Evolutionary conservation across 2,113 vertebrate genomes (phyloP).

Genomic region (Excalfactoria chinensis): DNA sequence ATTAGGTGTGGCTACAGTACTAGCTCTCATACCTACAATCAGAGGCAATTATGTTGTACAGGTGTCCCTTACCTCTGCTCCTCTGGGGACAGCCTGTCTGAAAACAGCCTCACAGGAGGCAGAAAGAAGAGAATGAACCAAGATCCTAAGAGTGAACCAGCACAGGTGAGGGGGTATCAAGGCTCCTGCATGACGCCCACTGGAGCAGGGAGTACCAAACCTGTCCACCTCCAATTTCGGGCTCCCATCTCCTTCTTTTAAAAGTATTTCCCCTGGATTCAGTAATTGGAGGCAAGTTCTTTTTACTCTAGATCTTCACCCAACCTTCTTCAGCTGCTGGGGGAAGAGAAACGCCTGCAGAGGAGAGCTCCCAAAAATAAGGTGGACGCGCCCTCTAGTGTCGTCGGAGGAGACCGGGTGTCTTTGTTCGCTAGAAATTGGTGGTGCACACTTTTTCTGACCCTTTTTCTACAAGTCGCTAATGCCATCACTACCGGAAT

Average conservation of each 20-base stretch:
- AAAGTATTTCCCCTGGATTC: background rate
- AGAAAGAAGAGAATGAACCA: background rate
- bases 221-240: background rate
- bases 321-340: background rate
- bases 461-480: fast-evolving
- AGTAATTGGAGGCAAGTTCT: background rate
- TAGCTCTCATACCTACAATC: background rate
- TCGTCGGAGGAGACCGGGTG: background rate
- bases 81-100: background rate
- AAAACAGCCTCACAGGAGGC: background rate
- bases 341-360: background rate
- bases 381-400: conserved; percentile 65
- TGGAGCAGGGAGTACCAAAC: background rate
- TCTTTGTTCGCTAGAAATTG: background rate
- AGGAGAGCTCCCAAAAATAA: conserved; percentile 5
- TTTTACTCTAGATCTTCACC: background rate
- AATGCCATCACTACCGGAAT: background rate
- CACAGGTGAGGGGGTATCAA: background rate
- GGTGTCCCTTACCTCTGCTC: background rate
- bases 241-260: background rate
- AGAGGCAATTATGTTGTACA: background rate
- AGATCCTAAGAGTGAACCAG: background rate
- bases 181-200: background rate
- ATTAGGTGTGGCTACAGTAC: background rate
- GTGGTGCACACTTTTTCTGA: background rate